Conservation (phyloP, 2,113 vertebrate species). For the Pelecanus crispus region DNA sequence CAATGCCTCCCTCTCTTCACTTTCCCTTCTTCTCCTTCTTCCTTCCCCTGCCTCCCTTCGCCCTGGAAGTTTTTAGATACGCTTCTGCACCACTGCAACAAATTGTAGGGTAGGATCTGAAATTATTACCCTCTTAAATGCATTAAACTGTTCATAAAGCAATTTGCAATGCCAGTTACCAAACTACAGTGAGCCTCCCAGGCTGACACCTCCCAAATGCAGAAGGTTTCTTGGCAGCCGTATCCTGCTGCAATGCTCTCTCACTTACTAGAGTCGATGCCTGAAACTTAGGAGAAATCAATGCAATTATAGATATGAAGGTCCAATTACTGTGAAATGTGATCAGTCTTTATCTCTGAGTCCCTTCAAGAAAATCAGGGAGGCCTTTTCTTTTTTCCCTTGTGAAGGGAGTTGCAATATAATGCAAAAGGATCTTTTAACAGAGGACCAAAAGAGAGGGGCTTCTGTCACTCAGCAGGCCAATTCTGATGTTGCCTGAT, state of each 20-base stretch:
- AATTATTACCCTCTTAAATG: slow-evolving; percentile 59
- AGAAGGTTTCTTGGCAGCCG: slow-evolving; percentile 30
- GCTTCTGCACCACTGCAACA: slow-evolving; percentile 52
- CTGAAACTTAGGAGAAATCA: slow-evolving; percentile 61
- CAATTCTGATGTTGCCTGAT: background rate
- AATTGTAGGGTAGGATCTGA: slow-evolving; percentile 20
- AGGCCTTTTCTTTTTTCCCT: background rate
- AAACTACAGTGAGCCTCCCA: slow-evolving; percentile 14
- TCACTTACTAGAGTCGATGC: background rate
- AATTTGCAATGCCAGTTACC: slow-evolving; percentile 53
- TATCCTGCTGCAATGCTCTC: slow-evolving; percentile 36
- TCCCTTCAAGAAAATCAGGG: slow-evolving; percentile 41
- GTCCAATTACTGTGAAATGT: slow-evolving; percentile 42
- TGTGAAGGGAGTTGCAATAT: background rate
- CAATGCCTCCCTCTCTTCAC: background rate
- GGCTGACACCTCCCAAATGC: slow-evolving; percentile 38
- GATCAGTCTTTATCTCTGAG: slow-evolving; percentile 49
- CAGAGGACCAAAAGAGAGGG: background rate
- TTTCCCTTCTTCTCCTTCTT: background rate
- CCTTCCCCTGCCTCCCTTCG: background rate
- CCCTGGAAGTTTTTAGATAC: slow-evolving; percentile 41
- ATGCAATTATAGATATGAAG: slow-evolving; percentile 62
- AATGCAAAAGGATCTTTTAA: background rate
- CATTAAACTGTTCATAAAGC: slow-evolving; percentile 64
- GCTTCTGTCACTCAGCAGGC: background rate